These are phyloP conservation scores for Drosophila tanythrix DNA, from an alignment of 2,888 invertebrate species.

Conservation along the genomic window DNA sequence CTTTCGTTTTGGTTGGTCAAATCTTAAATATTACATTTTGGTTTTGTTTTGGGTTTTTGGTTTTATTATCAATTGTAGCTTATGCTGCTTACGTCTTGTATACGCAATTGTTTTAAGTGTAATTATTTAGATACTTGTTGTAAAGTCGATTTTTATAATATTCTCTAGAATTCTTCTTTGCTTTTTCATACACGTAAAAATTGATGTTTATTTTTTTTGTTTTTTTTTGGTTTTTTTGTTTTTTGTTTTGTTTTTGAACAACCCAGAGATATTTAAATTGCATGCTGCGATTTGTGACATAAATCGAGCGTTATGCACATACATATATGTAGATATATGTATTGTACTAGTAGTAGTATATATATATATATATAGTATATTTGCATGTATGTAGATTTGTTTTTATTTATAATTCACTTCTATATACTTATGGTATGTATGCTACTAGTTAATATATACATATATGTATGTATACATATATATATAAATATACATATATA, in stretches of 20 bases:
- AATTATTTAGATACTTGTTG: constrained; percentile 37
- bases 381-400: constrained; percentile 37
- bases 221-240: constrained; percentile 22
- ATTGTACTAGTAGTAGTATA: constrained; percentile 21
- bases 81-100: constrained; percentile 37
- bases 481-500: constrained; percentile 5
- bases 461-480: constrained; percentile 22
- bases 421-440: constrained; percentile 7
- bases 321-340: constrained; percentile 43
- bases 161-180: constrained; percentile 39
- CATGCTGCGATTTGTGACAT: constrained; percentile 44
- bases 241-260: constrained; percentile 43
- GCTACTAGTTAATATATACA: constrained; percentile 20
- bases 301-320: constrained; percentile 39
- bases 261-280: constrained; percentile 56
- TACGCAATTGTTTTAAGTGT: constrained; percentile 41
- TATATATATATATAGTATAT: constrained; percentile 24
- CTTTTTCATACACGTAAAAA: constrained; percentile 54
- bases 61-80: constrained; percentile 56
- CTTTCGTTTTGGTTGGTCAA: constrained; percentile 56
- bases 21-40: constrained; percentile 58
- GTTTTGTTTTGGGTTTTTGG: constrained; percentile 16
- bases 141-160: constrained; percentile 50
- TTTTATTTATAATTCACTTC: constrained; percentile 17
- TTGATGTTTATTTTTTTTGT: constrained; percentile 23